Conservation (phyloP, 64 coral and sea anemone genomes). For the Dendrophyllia cribrosa region DNA sequence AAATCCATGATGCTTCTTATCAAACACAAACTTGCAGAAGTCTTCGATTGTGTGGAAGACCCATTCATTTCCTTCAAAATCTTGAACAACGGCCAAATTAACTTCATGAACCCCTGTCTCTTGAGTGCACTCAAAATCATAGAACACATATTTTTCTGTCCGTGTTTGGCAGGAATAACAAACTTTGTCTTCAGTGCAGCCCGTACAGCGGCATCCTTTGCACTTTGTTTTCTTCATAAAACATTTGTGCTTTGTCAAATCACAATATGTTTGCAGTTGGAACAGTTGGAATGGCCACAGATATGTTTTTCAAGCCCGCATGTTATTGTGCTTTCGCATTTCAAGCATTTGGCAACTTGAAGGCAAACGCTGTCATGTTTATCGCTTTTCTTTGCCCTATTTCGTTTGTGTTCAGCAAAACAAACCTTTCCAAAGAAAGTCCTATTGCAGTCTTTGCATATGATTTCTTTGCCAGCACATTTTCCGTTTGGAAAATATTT, state of each 20-base stretch:
- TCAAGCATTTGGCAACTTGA: too few species aligned
- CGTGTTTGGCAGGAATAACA: not conserved
- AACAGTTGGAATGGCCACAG: too few species aligned
- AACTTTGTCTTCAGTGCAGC: not conserved
- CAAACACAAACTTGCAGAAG: not conserved
- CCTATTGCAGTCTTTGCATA: too few species aligned
- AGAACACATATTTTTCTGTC: slow-evolving; percentile 31
- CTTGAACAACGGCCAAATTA: too few species aligned
- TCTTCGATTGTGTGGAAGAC: slow-evolving; percentile 30
- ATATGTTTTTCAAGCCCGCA: not conserved
- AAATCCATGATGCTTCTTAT: not conserved
- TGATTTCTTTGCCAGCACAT: too few species aligned
- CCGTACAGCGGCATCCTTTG: not conserved
- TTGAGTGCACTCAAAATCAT: slow-evolving; percentile 19
- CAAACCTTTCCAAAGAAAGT: too few species aligned
- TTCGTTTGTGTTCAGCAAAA: slow-evolving; percentile 46
- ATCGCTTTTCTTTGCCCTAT: slow-evolving; percentile 3
- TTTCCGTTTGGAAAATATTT: too few species aligned
- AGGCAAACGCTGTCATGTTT: not conserved
- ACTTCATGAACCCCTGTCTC: too few species aligned
- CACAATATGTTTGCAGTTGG: not conserved
- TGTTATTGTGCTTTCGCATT: not conserved
- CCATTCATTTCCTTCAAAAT: too few species aligned
- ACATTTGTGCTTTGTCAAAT: not conserved
- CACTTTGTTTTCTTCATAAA: too few species aligned